Evolutionary conservation across 2,797 vertebrate species (phyloP).

Genomic region (Galaxias olidus): DNA sequence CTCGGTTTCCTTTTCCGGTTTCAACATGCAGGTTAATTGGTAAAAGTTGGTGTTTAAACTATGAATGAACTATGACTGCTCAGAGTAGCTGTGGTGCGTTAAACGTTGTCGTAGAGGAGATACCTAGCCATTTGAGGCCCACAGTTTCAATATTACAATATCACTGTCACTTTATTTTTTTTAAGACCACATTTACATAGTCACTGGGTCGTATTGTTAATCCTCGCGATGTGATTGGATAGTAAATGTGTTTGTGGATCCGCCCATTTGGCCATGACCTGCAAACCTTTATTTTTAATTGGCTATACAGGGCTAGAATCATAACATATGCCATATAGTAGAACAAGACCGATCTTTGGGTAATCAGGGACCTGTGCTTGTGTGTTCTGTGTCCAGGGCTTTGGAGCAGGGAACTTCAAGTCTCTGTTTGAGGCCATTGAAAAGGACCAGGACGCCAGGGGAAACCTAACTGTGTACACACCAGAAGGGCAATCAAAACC

Average conservation of each 20-base stretch:
- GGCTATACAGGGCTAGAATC: conserved; percentile 53
- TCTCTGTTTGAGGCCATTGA: conserved; percentile 87
- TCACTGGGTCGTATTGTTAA: too few relatives aligned
- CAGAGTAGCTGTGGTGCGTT: conserved; percentile 24
- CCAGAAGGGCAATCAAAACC: conserved; percentile 57
- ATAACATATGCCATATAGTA: conserved; percentile 44
- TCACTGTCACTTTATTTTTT: too few relatives aligned
- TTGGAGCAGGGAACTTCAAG: conserved; percentile 86
- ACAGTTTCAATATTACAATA: too few relatives aligned
- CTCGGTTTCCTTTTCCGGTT: not conserved
- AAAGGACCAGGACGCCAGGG: conserved; percentile 82
- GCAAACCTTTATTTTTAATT: too few relatives aligned
- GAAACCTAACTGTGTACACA: conserved; percentile 77
- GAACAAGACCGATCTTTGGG: conserved; percentile 52
- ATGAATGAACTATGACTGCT: conserved; percentile 34
- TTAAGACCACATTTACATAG: too few relatives aligned
- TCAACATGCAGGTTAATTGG: too few relatives aligned
- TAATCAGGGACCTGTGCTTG: conserved; percentile 55
- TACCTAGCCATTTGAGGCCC: too few relatives aligned
- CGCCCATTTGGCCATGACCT: too few relatives aligned
- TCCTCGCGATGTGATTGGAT: too few relatives aligned
- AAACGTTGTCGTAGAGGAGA: conserved; percentile 38
- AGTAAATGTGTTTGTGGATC: too few relatives aligned
- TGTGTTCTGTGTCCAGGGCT: conserved; percentile 72
- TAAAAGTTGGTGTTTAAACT: conserved; percentile 36